phyloP scores from a whole-genome alignment of 1,140 invertebrate species.

The Amyelois transitella region DNA sequence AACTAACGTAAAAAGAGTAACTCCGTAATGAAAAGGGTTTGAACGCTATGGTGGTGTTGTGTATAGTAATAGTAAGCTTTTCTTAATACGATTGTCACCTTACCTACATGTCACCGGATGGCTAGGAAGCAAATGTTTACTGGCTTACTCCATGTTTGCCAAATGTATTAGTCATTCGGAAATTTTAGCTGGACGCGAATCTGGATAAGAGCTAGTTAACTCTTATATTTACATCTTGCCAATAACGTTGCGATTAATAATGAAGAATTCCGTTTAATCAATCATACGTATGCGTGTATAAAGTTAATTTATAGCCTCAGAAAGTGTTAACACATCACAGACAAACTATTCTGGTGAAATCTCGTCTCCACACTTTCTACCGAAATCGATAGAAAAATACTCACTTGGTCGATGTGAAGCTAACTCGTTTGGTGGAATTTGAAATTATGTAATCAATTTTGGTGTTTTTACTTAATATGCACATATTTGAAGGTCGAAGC shows the following conservation, averaged over 20 bases:
- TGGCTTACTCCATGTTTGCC: too few species aligned
- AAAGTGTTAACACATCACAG: constrained; percentile 5
- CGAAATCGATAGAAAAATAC: not conserved
- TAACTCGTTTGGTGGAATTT: not conserved
- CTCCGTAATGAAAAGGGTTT: too few species aligned
- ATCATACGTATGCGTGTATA: constrained; percentile 2
- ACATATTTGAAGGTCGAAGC: too few species aligned
- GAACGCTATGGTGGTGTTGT: too few species aligned
- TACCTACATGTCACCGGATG: too few species aligned
- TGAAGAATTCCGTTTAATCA: not conserved
- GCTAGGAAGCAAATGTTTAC: too few species aligned
- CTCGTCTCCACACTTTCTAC: not conserved
- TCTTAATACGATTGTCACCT: too few species aligned
- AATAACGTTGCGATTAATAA: not conserved
- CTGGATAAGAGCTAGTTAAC: too few species aligned
- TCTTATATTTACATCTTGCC: not conserved
- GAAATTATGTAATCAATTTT: not conserved
- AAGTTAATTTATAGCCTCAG: not conserved
- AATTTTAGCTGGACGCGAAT: too few species aligned
- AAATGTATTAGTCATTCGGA: too few species aligned
- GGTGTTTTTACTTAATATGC: not conserved
- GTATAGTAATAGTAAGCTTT: too few species aligned
- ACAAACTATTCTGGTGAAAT: not conserved
- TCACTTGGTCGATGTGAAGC: not conserved
- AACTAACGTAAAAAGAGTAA: too few species aligned